Evolutionary conservation across 2,888 invertebrate genomes (phyloP).

Genomic region (Tetranychus truncatus): DNA sequence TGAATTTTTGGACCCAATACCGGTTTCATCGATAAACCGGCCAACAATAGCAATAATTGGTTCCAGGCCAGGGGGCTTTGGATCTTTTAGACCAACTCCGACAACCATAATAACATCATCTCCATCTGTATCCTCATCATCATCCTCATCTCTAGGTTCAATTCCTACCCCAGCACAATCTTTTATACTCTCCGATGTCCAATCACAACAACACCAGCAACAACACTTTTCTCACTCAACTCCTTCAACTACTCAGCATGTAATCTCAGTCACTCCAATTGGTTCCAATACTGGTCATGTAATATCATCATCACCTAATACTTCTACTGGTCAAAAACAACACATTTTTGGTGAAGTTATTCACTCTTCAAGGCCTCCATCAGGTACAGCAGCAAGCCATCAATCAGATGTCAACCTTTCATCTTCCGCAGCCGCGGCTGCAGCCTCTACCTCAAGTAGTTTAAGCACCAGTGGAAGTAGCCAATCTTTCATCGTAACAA

Average conservation of each 20-base stretch:
- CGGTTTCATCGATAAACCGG: constrained; percentile 3
- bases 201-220: background rate
- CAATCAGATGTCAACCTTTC: background rate
- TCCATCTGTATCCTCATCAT: background rate
- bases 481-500: constrained; percentile 1
- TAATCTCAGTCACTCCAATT: background rate
- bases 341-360: background rate
- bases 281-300: background rate
- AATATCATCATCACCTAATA: background rate
- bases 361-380: background rate
- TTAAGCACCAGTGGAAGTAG: constrained; percentile 3
- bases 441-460: background rate
- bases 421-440: background rate
- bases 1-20: background rate
- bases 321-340: background rate
- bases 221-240: background rate
- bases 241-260: background rate
- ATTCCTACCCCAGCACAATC: background rate
- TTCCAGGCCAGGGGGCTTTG: constrained; percentile 4
- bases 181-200: background rate
- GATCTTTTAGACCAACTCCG: background rate
- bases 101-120: background rate
- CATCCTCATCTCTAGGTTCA: background rate
- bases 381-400: background rate
- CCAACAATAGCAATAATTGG: constrained; percentile 4